Percentiles rank a stretch among this genome's conserved stretches.
Conservation (phyloP, 2,888 invertebrate genomes). For the Sepiola atlantica region DNA sequence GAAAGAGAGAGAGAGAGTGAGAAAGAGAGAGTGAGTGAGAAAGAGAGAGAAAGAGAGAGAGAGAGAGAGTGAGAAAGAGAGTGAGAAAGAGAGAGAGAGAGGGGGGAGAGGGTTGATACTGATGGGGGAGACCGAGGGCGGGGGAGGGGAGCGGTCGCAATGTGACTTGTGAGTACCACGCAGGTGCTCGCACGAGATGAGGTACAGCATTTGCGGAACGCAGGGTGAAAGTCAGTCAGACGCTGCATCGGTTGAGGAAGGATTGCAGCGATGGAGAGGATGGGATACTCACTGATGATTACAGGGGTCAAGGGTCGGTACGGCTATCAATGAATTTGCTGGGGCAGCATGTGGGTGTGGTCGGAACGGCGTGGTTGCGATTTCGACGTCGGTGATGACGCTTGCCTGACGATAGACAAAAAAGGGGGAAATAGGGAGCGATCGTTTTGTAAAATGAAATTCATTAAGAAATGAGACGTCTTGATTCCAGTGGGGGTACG, state of each 20-base stretch:
- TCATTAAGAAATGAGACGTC: not conserved
- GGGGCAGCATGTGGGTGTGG: not conserved
- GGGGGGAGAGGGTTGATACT: too few species aligned
- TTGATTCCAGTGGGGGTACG: too few species aligned
- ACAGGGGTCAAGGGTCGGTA: not conserved
- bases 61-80: too few species aligned
- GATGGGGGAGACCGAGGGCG: too few species aligned
- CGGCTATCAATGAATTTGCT: not conserved
- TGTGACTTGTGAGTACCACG: not conserved
- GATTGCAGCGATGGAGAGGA: not conserved
- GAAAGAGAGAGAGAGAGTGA: not conserved
- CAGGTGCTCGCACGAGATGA: not conserved
- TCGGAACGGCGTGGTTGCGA: not conserved
- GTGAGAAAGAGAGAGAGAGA: too few species aligned
- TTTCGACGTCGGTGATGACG: not conserved
- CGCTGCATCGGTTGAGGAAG: not conserved
- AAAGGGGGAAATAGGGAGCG: not conserved
- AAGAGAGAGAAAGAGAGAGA: not conserved
- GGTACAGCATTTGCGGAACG: not conserved
- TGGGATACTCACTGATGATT: not conserved
- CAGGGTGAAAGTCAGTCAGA: not conserved
- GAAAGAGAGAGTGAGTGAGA: not conserved
- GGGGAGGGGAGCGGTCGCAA: too few species aligned
- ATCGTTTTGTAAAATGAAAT: not conserved
- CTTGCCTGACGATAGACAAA: not conserved